These are phyloP conservation scores for Desmodus rotundus DNA, from an alignment of 2,113 vertebrate species.

Conservation along the genomic window DNA sequence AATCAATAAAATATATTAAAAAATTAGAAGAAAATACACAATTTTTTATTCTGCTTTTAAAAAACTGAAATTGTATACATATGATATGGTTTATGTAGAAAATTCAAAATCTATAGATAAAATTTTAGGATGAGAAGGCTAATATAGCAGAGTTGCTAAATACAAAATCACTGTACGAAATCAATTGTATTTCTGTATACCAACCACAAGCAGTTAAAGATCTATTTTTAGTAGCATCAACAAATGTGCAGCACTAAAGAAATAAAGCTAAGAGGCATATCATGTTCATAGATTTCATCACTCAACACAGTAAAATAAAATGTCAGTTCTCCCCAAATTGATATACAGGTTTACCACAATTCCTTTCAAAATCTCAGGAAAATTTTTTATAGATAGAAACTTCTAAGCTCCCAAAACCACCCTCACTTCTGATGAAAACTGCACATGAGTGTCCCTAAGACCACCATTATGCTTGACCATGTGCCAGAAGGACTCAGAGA, in stretches of 20 bases:
- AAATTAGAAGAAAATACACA: no score
- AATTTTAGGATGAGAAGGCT: background rate
- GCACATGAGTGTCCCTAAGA: background rate
- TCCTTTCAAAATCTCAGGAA: background rate
- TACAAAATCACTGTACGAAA: conserved; percentile 21
- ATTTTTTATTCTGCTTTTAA: no score
- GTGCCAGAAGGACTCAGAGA: background rate
- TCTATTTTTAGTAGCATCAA: background rate
- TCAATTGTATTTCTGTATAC: background rate
- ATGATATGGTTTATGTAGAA: background rate
- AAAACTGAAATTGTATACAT: conserved; percentile 12
- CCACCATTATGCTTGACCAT: background rate
- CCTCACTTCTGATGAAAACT: background rate
- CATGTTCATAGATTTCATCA: background rate
- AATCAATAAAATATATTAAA: no score
- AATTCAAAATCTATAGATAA: conserved; percentile 10
- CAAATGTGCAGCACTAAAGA: background rate
- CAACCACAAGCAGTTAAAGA: background rate
- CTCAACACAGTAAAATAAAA: background rate
- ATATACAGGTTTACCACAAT: background rate
- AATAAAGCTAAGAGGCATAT: background rate
- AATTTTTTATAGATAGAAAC: background rate
- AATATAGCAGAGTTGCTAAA: conserved; percentile 18
- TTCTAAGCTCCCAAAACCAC: background rate
- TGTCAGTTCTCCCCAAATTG: background rate